phyloP scores from a whole-genome alignment of 2,113 vertebrate genomes.

The Pituophis catenifer region DNA sequence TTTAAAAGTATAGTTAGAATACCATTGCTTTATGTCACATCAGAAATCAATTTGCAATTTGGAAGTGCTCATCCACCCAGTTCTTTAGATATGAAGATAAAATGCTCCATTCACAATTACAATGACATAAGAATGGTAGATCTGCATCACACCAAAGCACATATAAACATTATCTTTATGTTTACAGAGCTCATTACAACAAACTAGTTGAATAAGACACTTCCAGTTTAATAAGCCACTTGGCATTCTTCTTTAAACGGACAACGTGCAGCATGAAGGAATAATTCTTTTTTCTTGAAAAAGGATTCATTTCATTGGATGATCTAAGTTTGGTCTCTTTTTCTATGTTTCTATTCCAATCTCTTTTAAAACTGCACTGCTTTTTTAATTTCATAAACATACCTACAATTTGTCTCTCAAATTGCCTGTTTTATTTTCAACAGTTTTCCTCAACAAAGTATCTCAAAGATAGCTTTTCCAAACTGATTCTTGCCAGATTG shows the following conservation, averaged over 20 bases:
- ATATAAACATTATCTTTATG: neutral
- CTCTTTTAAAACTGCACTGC: neutral
- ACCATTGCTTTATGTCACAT: neutral
- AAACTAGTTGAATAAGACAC: neutral
- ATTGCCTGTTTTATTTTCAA: neutral
- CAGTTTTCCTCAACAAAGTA: neutral
- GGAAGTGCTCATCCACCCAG: neutral
- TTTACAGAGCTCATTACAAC: neutral
- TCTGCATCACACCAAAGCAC: neutral
- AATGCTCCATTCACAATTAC: neutral
- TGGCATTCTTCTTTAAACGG: neutral
- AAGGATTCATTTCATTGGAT: neutral
- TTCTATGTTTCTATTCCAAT: neutral
- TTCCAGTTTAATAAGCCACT: neutral
- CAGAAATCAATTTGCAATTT: neutral
- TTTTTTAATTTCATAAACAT: neutral
- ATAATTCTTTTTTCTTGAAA: neutral
- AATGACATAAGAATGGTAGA: neutral
- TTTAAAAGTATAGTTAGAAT: neutral
- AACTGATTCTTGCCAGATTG: neutral
- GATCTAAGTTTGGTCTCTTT: neutral
- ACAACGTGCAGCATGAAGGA: neutral
- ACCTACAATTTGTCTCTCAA: neutral
- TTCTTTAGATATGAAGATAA: neutral
- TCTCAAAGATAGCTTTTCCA: neutral